Base-by-base conservation (phyloP, 2,797 vertebrate species). In the Gila robusta region DNA sequence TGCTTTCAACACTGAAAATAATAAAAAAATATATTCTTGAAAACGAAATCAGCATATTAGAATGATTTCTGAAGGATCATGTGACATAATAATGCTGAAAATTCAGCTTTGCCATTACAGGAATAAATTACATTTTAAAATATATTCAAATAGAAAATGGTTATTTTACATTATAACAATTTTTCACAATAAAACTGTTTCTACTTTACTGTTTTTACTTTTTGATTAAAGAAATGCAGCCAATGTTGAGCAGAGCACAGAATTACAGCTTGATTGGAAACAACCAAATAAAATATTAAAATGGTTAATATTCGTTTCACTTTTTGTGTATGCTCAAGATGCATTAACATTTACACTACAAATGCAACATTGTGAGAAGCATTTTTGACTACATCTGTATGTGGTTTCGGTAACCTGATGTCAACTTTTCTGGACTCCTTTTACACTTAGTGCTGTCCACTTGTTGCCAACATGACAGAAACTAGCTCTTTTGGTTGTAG, bases 401-500 rank as follows among this genome's bases (percentile, higher is more conserved):
- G 28, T 52, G 21, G 8, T 67, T 69, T n/a, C 2, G 44, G 28
- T 32, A 74, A 76, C 52, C 47, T 52, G 17, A 35, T 74, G 44
- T 47, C 44, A 47, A 14, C 12, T 47, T 14, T 47, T 47, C 11
- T 14, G 1, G 14, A 49, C 47, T 10, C 52, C 9, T 72, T 71
- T 39, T 56, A 37, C 41, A 67, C 32, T 32, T 66, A 69, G 35
- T 69, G 6, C 26, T 56, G 6, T 54, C 37, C 44, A 77, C 41
- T 69, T 66, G 21, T 74, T 5, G n/a, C 14, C 35, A 26, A 67
- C 35, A 47, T 83, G 41, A 83, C 56, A 64, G 72, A 62, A 64
- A 49, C 71, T n/a, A 26, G 14, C 73, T 78, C 44, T 62, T 59
- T 80, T 64, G 66, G 21, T 32, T 85, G 47, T 71, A 52, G 37